phyloP scores from a whole-genome alignment of 2,113 vertebrate genomes.

The Acanthochromis polyacanthus region DNA sequence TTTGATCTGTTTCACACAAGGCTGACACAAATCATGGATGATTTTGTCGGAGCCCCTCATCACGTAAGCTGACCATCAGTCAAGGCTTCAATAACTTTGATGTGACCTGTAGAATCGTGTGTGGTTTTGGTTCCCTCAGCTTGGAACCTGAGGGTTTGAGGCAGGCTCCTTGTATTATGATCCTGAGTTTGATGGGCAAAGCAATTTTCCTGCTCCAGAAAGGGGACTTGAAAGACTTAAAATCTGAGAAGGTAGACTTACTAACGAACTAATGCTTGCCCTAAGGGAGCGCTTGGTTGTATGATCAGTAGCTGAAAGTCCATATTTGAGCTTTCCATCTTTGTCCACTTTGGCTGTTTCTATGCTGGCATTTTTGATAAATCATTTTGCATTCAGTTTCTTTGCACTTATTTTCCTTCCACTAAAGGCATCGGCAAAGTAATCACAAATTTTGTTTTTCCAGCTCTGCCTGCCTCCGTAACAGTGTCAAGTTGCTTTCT shows the following conservation, averaged over 20 bases:
- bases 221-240: constrained; percentile 25
- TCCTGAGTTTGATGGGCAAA: constrained; percentile 33
- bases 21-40: background rate
- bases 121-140: constrained; percentile 14
- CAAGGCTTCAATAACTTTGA: background rate
- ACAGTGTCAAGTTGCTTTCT: constrained; percentile 52
- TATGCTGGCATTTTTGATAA: constrained; percentile 1
- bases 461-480: constrained; percentile 48
- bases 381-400: background rate
- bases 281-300: constrained; percentile 26
- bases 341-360: background rate
- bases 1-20: too few relatives aligned
- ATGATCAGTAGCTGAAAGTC: constrained; percentile 1
- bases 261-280: constrained; percentile 50
- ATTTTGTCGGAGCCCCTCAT: background rate
- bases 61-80: background rate
- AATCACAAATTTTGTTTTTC: constrained; percentile 52
- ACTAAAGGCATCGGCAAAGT: constrained; percentile 11
- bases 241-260: constrained; percentile 41
- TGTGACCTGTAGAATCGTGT: background rate
- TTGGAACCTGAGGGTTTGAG: constrained; percentile 27
- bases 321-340: background rate
- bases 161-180: constrained; percentile 36
- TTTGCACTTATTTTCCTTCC: background rate
- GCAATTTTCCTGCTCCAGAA: constrained; percentile 45